These are phyloP conservation scores for Erythrocebus patas DNA, from an alignment of 2,113 vertebrate species.

Conservation along the genomic window DNA sequence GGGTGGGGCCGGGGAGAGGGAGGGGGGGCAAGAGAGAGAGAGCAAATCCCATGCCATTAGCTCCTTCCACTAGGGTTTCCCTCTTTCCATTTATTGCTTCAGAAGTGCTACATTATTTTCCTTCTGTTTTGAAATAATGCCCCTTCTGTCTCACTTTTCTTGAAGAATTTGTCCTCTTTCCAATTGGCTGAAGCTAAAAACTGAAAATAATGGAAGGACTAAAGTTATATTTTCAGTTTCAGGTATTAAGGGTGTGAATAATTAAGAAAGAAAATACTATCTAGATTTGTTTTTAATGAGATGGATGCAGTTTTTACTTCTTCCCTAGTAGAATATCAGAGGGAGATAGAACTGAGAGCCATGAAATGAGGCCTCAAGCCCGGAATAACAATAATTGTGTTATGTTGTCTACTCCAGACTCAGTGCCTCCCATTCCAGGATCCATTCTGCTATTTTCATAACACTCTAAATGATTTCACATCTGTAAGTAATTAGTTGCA, in stretches of 20 bases:
- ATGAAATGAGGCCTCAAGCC: not conserved
- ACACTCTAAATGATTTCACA: slow-evolving; percentile 53
- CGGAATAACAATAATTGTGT: slow-evolving; percentile 30
- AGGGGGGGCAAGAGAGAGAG: not conserved
- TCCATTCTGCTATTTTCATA: slow-evolving; percentile 59
- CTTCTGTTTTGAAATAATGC: not conserved
- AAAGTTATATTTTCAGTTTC: not conserved
- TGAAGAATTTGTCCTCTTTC: slow-evolving; percentile 25
- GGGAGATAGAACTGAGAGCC: not conserved
- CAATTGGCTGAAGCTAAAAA: not conserved
- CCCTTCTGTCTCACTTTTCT: not conserved
- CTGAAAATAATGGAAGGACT: slow-evolving; percentile 20
- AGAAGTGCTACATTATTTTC: not conserved
- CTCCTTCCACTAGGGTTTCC: not conserved
- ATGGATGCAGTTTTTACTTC: slow-evolving; percentile 27
- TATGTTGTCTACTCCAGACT: slow-evolving; percentile 31
- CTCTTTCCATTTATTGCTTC: not conserved
- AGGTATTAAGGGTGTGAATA: not conserved
- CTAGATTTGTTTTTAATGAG: slow-evolving; percentile 50
- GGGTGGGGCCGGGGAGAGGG: not conserved
- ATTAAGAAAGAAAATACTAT: not conserved
- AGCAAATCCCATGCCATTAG: not conserved
- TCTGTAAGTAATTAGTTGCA: slow-evolving; percentile 77
- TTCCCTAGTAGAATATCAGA: not conserved
- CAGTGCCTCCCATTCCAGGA: not conserved